These are phyloP conservation scores for Odobenus rosmarus DNA, from an alignment of 2,113 vertebrate genomes.

Conservation along the genomic window DNA sequence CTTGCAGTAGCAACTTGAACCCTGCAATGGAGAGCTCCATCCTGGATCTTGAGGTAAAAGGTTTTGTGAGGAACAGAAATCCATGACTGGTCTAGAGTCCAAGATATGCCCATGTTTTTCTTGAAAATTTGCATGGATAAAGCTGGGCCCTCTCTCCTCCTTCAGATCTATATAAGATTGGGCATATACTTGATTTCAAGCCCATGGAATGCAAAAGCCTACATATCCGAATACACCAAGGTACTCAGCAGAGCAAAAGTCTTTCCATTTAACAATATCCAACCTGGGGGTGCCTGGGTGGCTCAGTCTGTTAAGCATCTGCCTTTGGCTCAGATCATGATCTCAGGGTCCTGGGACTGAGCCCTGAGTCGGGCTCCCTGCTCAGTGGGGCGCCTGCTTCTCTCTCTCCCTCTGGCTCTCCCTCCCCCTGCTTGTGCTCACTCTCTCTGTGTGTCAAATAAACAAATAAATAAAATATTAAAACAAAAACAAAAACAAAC, in stretches of 20 bases:
- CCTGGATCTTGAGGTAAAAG: background rate
- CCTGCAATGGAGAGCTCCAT: background rate
- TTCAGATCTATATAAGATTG: background rate
- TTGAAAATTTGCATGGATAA: background rate
- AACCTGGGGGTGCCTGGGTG: background rate
- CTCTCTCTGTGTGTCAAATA: too few relatives aligned
- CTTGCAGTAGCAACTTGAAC: background rate
- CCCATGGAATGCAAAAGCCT: background rate
- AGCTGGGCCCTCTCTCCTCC: background rate
- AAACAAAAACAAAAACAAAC: too few relatives aligned
- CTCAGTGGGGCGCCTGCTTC: too few relatives aligned
- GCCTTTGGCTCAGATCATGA: too few relatives aligned
- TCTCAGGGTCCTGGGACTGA: too few relatives aligned
- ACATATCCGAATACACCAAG: background rate
- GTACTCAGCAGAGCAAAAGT: background rate
- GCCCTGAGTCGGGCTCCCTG: too few relatives aligned
- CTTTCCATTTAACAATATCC: background rate
- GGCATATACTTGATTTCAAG: constrained; percentile 1
- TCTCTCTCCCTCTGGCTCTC: too few relatives aligned
- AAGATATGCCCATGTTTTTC: background rate
- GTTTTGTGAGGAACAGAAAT: background rate
- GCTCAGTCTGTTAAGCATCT: too few relatives aligned
- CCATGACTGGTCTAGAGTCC: background rate
- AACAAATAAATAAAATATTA: too few relatives aligned
- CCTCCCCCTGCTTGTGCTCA: too few relatives aligned